phyloP scores from a whole-genome alignment of 2,888 invertebrate genomes.

The Unio delphinus region DNA sequence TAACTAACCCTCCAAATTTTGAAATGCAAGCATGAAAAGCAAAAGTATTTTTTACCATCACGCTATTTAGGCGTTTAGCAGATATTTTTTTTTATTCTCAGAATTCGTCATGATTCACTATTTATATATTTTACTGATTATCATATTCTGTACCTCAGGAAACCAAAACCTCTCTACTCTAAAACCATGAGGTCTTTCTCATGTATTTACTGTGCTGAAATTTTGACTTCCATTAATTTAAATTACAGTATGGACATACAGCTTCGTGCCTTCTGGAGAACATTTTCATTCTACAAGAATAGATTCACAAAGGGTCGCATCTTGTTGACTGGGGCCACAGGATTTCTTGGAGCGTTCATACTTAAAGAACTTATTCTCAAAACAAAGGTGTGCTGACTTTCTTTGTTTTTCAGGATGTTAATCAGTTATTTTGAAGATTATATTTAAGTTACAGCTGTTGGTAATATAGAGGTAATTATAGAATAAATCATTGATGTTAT shows the following conservation, averaged over 20 bases:
- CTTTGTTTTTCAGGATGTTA: background rate
- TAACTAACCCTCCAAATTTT: too few relatives aligned
- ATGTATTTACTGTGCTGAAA: background rate
- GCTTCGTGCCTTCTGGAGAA: conserved; percentile 72
- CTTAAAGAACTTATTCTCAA: conserved; percentile 65
- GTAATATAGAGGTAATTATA: background rate
- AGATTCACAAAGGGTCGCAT: conserved; percentile 68
- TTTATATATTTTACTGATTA: too few relatives aligned
- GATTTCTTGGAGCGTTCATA: conserved; percentile 70
- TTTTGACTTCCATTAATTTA: background rate
- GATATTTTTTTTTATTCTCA: too few relatives aligned
- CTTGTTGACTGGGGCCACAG: conserved; percentile 71
- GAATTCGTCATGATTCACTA: too few relatives aligned
- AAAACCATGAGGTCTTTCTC: too few relatives aligned
- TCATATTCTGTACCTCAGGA: too few relatives aligned
- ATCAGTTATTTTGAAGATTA: background rate
- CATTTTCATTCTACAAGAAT: conserved; percentile 60
- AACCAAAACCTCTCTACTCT: too few relatives aligned
- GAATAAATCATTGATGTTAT: too few relatives aligned
- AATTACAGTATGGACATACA: conserved; percentile 70
- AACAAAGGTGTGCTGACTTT: conserved; percentile 56
- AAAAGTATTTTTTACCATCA: too few relatives aligned
- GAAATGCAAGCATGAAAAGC: too few relatives aligned
- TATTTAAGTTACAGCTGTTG: too few relatives aligned
- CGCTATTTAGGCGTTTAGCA: too few relatives aligned